These are phyloP conservation scores for Chlorodrepanis virens DNA, from an alignment of 2,113 vertebrate species.

Conservation along the genomic window DNA sequence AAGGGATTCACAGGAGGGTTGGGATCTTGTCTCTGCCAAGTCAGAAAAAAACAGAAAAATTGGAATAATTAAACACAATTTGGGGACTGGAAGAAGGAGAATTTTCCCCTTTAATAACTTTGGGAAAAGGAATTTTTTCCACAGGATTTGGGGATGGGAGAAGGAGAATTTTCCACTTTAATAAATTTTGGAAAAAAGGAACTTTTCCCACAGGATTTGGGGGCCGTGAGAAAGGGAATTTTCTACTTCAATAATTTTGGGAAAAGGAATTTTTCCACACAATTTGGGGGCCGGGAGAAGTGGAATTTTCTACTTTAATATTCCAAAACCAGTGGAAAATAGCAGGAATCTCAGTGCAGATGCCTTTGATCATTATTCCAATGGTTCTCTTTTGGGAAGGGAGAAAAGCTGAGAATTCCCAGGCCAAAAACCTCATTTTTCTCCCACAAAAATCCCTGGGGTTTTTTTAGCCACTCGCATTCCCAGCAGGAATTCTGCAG, in stretches of 20 bases:
- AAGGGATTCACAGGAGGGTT: neutral
- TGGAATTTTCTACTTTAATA: neutral
- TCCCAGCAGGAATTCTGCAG: neutral
- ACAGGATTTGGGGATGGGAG: too few species aligned
- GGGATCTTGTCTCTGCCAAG: neutral
- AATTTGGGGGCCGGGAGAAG: rapidly evolving
- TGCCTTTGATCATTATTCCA: neutral
- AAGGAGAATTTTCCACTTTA: neutral
- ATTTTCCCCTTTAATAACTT: too few species aligned
- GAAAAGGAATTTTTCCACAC: neutral
- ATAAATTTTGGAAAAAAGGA: neutral
- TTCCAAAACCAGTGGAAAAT: neutral
- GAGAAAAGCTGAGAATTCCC: neutral
- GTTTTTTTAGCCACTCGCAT: neutral
- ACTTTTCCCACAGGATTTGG: neutral
- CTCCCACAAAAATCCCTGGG: neutral
- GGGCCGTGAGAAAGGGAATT: rapidly evolving
- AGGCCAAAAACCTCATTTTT: neutral
- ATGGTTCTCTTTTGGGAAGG: neutral
- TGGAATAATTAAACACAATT: neutral
- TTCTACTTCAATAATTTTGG: neutral
- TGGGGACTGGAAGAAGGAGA: too few species aligned
- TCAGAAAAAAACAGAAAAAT: neutral
- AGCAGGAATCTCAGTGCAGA: neutral
- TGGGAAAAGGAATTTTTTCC: too few species aligned